A percentile compares a stretch with the other conserved stretches of the same genome.
Evolutionary conservation across 2,113 vertebrate species (phyloP).

Genomic region (Pogonocichla stellata): DNA sequence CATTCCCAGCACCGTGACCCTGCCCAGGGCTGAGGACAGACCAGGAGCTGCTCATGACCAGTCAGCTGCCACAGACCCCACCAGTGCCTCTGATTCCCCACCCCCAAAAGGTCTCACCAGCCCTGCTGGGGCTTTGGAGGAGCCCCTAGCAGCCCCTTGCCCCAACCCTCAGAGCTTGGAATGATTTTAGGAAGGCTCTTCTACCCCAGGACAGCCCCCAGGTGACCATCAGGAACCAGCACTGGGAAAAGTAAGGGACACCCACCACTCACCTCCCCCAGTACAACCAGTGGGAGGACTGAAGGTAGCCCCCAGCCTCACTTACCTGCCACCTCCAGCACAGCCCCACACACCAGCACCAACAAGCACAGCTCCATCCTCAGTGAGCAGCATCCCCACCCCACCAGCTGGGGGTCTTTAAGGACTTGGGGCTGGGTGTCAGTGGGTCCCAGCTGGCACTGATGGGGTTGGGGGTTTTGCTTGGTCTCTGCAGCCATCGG

Average conservation of each 20-base stretch:
- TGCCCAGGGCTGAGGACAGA: neutral
- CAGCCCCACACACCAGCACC: neutral
- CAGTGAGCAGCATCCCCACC: neutral
- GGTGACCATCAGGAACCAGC: neutral
- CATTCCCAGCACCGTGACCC: neutral
- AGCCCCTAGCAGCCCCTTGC: neutral
- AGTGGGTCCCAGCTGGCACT: neutral
- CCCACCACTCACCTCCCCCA: neutral
- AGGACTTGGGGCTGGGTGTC: neutral
- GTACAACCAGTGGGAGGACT: fast-evolving
- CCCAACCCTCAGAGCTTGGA: neutral
- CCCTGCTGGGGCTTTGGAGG: neutral
- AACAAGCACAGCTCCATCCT: neutral
- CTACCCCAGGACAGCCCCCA: neutral
- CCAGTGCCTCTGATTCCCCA: too few relatives aligned
- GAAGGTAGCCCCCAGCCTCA: neutral
- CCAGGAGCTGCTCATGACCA: neutral
- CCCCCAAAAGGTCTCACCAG: too few relatives aligned
- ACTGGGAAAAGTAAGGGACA: neutral
- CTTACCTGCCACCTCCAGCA: neutral
- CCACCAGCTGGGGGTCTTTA: neutral
- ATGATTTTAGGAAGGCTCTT: neutral
- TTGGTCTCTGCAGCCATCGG: neutral
- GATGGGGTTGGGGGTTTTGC: neutral
- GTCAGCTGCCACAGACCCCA: neutral